These are phyloP conservation scores for Sphaeridia pumilis DNA, from an alignment of 2,888 invertebrate genomes.

Conservation along the genomic window DNA sequence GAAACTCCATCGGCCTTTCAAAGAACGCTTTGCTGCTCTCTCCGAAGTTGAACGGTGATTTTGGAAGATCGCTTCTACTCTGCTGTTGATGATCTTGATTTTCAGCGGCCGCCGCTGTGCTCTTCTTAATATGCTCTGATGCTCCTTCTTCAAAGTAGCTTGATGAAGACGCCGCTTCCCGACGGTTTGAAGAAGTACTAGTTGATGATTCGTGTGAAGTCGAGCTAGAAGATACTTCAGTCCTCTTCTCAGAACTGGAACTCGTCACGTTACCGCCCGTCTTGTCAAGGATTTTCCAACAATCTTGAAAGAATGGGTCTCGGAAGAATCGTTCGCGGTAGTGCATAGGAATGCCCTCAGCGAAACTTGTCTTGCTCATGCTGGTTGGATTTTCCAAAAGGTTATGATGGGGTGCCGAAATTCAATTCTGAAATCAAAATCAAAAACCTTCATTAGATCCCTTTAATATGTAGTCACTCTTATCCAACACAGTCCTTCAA, in stretches of 20 bases:
- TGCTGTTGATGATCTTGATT: too few relatives aligned
- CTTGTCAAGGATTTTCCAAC: constrained; percentile 12
- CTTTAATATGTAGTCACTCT: too few relatives aligned
- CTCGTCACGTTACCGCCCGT: background rate
- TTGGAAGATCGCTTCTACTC: background rate
- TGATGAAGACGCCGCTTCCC: background rate
- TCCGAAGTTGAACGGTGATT: too few relatives aligned
- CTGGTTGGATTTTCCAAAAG: too few relatives aligned
- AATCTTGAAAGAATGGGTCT: constrained; percentile 12
- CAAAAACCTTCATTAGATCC: too few relatives aligned
- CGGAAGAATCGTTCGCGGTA: constrained; percentile 12
- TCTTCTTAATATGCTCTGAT: background rate
- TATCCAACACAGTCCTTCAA: too few relatives aligned
- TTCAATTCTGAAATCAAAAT: too few relatives aligned
- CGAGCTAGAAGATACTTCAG: background rate
- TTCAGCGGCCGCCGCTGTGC: too few relatives aligned
- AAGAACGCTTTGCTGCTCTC: too few relatives aligned
- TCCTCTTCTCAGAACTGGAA: constrained; percentile 6
- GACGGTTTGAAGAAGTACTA: background rate
- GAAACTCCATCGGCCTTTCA: background rate
- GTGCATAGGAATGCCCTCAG: constrained; percentile 13
- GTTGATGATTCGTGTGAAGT: background rate
- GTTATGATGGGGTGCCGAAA: too few relatives aligned
- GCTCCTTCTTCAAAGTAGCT: background rate
- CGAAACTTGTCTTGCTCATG: constrained; percentile 3